These are phyloP conservation scores for Umimayanthus kanabou DNA, from an alignment of 92 coral and sea anemone species.

Conservation along the genomic window DNA sequence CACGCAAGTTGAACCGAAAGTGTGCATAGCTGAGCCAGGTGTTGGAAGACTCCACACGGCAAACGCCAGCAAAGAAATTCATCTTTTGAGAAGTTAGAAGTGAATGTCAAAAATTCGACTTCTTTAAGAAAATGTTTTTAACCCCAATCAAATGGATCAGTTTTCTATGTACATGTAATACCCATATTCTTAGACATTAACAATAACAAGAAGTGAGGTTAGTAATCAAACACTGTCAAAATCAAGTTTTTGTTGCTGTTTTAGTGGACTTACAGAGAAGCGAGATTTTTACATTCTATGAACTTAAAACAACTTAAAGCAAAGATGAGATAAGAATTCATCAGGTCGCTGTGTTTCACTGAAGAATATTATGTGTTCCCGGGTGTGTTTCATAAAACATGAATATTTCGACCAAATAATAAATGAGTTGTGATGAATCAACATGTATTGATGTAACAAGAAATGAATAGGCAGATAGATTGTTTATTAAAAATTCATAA, in stretches of 20 bases:
- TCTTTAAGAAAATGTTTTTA: no score
- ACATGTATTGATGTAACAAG: background rate
- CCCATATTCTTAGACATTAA: no score
- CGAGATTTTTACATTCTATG: no score
- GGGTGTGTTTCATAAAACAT: background rate
- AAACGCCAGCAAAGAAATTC: background rate
- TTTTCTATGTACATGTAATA: background rate
- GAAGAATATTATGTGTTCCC: background rate
- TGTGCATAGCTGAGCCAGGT: background rate
- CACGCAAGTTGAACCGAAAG: background rate
- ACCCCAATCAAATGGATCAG: background rate
- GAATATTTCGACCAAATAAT: no score
- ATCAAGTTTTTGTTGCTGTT: background rate
- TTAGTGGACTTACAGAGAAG: background rate
- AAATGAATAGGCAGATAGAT: no score
- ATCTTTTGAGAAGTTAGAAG: no score
- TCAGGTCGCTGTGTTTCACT: background rate
- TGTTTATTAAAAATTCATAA: no score
- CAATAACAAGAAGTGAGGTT: no score
- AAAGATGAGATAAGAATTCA: no score
- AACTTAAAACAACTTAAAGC: background rate
- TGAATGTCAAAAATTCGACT: background rate
- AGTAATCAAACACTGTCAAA: background rate
- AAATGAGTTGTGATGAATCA: background rate
- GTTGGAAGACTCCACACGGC: background rate